A percentile compares a stretch with the other conserved stretches of the same genome.
Evolutionary conservation across 2,797 vertebrate genomes (phyloP).

Genomic region (Kryptopterus vitreolus): DNA sequence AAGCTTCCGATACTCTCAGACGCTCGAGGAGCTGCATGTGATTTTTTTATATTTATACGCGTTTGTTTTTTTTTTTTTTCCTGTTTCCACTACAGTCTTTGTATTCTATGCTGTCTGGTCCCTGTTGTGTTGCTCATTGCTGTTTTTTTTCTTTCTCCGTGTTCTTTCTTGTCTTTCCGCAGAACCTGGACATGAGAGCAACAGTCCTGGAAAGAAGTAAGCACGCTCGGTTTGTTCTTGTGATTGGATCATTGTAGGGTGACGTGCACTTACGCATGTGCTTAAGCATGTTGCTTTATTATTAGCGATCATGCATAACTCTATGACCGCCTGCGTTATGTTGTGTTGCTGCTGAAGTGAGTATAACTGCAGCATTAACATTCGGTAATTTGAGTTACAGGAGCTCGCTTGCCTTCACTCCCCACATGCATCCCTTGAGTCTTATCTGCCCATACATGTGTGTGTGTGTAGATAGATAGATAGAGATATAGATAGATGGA

Average conservation of each 20-base stretch:
- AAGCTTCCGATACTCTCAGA: not conserved
- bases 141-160: not conserved
- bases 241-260: conserved; percentile 21
- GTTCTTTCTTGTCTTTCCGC: conserved; percentile 53
- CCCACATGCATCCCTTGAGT: too few relatives aligned
- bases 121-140: not conserved
- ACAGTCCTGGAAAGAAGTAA: conserved; percentile 87
- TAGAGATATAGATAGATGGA: too few relatives aligned
- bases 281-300: conserved; percentile 14
- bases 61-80: too few relatives aligned
- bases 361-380: too few relatives aligned
- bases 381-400: too few relatives aligned
- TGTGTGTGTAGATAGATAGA: too few relatives aligned
- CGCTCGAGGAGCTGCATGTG: not conserved
- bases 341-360: too few relatives aligned
- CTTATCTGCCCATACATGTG: too few relatives aligned
- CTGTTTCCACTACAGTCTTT: not conserved
- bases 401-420: too few relatives aligned
- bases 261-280: not conserved
- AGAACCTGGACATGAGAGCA: conserved; percentile 84
- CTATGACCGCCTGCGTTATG: too few relatives aligned
- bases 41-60: not conserved
- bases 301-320: too few relatives aligned
- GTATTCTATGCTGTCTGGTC: not conserved
- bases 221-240: conserved; percentile 55